Evolutionary conservation across 2,797 vertebrate genomes (phyloP).

Genomic region (Salmo trutta): DNA sequence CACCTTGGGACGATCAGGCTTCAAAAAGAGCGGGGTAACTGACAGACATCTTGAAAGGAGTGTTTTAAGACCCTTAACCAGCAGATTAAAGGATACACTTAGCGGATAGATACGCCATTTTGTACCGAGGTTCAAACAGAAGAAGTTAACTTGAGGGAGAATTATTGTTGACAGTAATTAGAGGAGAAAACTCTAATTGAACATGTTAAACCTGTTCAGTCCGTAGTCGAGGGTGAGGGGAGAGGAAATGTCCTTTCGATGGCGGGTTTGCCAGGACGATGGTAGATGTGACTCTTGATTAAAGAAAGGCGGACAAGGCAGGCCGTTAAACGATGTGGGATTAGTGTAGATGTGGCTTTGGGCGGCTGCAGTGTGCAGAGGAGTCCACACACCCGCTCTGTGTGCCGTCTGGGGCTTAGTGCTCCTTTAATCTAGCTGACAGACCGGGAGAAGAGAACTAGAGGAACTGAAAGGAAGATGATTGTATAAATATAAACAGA

Average conservation of each 20-base stretch:
- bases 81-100: slow-evolving; percentile 56
- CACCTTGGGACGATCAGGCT: slow-evolving; percentile 51
- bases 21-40: slow-evolving; percentile 53
- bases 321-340: slow-evolving; percentile 77
- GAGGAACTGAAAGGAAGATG: slow-evolving; percentile 57
- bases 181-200: slow-evolving; percentile 34
- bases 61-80: slow-evolving; percentile 40
- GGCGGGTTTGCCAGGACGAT: slow-evolving; percentile 68
- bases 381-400: slow-evolving; percentile 52
- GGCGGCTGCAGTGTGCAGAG: slow-evolving; percentile 42
- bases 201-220: slow-evolving; percentile 17
- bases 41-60: slow-evolving; percentile 35
- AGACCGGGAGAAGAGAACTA: slow-evolving; percentile 46
- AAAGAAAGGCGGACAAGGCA: slow-evolving; percentile 63
- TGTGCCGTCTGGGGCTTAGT: slow-evolving; percentile 71
- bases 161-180: slow-evolving; percentile 53
- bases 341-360: slow-evolving; percentile 55
- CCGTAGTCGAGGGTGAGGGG: slow-evolving; percentile 6
- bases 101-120: slow-evolving; percentile 31
- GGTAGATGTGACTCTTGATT: slow-evolving; percentile 75
- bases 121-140: slow-evolving; percentile 32
- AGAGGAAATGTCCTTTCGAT: slow-evolving; percentile 52
- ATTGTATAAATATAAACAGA: slow-evolving; percentile 77
- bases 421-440: slow-evolving; percentile 73
- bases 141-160: slow-evolving; percentile 36